These are phyloP conservation scores for Spatula clypeata DNA, from an alignment of 2,797 vertebrate species.

Conservation along the genomic window DNA sequence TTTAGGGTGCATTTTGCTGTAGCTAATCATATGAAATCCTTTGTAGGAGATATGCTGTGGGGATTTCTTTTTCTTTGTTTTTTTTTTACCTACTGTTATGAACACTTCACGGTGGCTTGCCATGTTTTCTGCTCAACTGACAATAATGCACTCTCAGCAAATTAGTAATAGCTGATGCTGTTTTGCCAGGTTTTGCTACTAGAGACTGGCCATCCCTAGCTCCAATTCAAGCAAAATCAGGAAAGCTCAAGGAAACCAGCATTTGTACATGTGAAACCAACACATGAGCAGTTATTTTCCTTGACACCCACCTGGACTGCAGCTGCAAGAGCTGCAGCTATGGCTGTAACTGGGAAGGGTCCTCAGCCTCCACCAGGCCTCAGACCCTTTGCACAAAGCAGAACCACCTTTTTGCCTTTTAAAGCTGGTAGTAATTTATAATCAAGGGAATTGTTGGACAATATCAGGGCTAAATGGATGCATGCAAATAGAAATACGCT, in stretches of 20 bases:
- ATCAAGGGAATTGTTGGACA: neutral
- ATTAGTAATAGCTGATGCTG: neutral
- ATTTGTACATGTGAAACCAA: neutral
- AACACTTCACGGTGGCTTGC: neutral
- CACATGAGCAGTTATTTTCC: neutral
- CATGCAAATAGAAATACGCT: neutral
- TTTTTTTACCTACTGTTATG: neutral
- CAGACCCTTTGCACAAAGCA: neutral
- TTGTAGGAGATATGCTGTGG: accelerated
- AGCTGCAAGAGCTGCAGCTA: neutral
- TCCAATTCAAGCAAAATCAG: neutral
- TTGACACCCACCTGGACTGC: neutral
- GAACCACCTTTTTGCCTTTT: neutral
- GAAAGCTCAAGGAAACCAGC: neutral
- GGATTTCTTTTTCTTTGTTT: too few species aligned
- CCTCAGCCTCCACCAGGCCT: neutral
- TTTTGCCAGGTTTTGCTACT: neutral
- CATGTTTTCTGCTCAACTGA: neutral
- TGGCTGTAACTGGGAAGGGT: neutral
- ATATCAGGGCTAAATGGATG: neutral
- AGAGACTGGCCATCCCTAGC: neutral
- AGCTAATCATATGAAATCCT: neutral
- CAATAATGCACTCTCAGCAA: neutral
- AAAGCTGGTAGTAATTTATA: neutral
- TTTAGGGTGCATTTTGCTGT: neutral